Evolutionary conservation across 2,113 vertebrate species (phyloP).

Genomic region (Budorcas taxicolor): DNA sequence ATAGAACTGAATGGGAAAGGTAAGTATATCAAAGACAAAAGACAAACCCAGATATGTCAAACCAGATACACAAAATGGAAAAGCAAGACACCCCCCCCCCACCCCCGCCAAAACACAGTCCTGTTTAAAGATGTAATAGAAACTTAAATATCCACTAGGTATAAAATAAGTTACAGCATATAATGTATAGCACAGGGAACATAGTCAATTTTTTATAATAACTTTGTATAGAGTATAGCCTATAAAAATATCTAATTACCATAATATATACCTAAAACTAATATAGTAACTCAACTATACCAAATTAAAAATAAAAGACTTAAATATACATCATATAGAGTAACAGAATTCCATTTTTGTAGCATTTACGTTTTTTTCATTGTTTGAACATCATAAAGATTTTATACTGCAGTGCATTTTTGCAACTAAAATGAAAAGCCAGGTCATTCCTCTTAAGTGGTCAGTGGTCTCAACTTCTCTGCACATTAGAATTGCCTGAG

Average conservation of each 20-base stretch:
- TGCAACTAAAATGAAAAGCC: background rate
- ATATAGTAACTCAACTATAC: background rate
- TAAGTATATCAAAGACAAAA: background rate
- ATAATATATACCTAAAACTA: background rate
- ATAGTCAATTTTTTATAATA: background rate
- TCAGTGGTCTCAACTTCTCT: background rate
- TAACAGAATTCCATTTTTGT: background rate
- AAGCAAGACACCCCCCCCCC: background rate
- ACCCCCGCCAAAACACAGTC: fast-evolving
- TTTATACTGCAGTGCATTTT: background rate
- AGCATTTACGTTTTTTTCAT: no score
- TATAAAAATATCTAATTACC: background rate
- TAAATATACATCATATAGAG: no score
- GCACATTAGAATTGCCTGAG: background rate
- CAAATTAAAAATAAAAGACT: background rate
- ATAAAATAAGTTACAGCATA: background rate
- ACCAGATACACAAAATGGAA: background rate
- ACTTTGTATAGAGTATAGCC: background rate
- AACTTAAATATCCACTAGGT: background rate
- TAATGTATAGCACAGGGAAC: background rate
- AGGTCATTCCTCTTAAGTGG: background rate
- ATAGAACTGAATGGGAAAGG: background rate
- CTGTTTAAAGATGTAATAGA: background rate
- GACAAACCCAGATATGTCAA: background rate
- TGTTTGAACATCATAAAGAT: background rate